phyloP scores from a whole-genome alignment of 1,140 invertebrate genomes.

The Eumaeus atala region DNA sequence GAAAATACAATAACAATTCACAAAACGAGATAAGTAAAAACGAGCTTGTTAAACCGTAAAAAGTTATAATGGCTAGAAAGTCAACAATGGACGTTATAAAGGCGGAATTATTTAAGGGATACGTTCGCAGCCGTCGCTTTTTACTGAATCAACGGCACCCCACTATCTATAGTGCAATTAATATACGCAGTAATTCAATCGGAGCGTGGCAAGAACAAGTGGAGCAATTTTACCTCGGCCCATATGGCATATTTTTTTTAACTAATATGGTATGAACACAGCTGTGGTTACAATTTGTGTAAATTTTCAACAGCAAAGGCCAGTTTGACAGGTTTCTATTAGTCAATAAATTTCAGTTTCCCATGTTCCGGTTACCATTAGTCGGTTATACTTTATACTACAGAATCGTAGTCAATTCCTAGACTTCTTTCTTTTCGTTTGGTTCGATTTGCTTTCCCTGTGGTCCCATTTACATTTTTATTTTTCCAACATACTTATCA shows the following conservation, averaged over 20 bases:
- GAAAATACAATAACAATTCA: constrained; percentile 61
- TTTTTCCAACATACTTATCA: not conserved
- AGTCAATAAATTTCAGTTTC: too few relatives aligned
- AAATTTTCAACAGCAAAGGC: constrained; percentile 2
- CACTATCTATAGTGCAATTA: constrained; percentile 10
- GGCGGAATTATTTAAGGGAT: constrained; percentile 34
- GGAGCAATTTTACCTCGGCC: not conserved
- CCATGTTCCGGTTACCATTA: too few relatives aligned
- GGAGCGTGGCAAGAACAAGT: constrained; percentile 3
- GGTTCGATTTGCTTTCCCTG: too few relatives aligned
- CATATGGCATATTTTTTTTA: not conserved
- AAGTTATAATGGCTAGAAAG: constrained; percentile 66
- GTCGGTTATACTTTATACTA: too few relatives aligned
- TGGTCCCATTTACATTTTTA: not conserved
- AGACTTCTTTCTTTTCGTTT: too few relatives aligned
- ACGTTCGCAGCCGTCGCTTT: constrained; percentile 27
- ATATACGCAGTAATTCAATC: not conserved
- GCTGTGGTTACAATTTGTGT: too few relatives aligned
- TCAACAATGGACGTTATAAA: constrained; percentile 55
- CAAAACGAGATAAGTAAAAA: constrained; percentile 67
- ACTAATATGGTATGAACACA: too few relatives aligned
- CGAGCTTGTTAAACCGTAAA: constrained; percentile 72
- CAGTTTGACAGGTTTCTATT: too few relatives aligned
- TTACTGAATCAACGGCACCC: constrained; percentile 5
- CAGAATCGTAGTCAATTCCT: too few relatives aligned